Evolutionary conservation across 2,888 invertebrate genomes (phyloP), one percentile per base, ranked within the genome.

Genomic region (Scotopteryx bipunctaria): DNA sequence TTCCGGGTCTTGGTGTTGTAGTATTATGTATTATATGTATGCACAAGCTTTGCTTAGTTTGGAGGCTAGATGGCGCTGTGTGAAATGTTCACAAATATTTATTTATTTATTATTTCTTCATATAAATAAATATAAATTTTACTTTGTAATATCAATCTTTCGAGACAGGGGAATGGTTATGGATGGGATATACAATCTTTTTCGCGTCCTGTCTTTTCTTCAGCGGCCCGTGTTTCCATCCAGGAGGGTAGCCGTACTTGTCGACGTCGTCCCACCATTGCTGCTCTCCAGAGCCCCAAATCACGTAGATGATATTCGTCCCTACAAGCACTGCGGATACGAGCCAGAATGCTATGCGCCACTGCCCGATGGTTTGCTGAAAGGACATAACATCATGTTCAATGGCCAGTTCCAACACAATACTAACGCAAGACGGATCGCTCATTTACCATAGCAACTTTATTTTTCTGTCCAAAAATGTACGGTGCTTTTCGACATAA

Each of bases 341-440:
- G 27, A 95, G 92, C 94, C 96, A 96, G 73, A 96, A 96, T 2
- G 96, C 96, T 1, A 90, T 73, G 19, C 94, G 91, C 96, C 97
- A 97, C 79, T 95, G 93, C 0, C 72, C 69, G 1, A 94, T 67
- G 1, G 91, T 90, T 77, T 93, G 92, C 93, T 93, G 74, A 25
- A 90, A 87, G 59, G 46, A 54, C 58, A 65, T 3, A 31, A n/a
- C 1, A 15, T 21, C 14, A 27, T 5, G 3, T 8, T 25, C 8
- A 21, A 4, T 19, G n/a, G n/a, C n/a, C n/a, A n/a, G n/a, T n/a
- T n/a, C n/a, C n/a, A n/a, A n/a, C n/a, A n/a, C n/a, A n/a, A n/a
- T n/a, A n/a, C n/a, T n/a, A n/a, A n/a, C n/a, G n/a, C n/a, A n/a
- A n/a, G n/a, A n/a, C n/a, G n/a, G n/a, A n/a, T n/a, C n/a, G n/a